Base-by-base conservation (phyloP, 2,113 vertebrate genomes). In the Arvicanthis niloticus region DNA sequence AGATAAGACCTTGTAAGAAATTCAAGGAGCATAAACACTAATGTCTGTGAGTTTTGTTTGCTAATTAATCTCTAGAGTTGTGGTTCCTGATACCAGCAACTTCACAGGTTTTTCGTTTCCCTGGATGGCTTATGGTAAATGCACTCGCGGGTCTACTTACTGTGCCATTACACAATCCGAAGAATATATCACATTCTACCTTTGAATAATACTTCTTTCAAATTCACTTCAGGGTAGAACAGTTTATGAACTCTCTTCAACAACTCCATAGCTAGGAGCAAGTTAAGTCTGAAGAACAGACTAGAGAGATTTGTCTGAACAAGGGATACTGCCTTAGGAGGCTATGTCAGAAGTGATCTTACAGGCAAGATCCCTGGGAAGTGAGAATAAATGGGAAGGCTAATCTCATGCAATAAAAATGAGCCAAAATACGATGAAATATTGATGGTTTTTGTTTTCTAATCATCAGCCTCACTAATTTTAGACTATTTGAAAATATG, bases 251-350 rank as follows among this genome's bases (percentile, higher is more conserved):
- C 56, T 96, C 53, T 93, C 26, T 58, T 45, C 88, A 91, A 87
- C 51, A 86, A 95, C 75, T 65, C 68, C 26, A 70, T 92, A 94
- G 91, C 88, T 92, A 16, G 19, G 8, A 98, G 78, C 78, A 85
- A 96, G 62, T 60, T 67, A 21, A 87, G 22, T 65, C 87, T 93
- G 56, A 91, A 95, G 48, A 84, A 42, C 6, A 93, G 89, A 94
- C 77, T 77, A 94, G 42, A 91, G 62, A 96, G 31, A 93, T 89
- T 87, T 91, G 40, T 76, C 56, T 96, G 87, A 96, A 95, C n/a
- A 88, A 37, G 78, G 75, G 93, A 67, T 85, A 92, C 51, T 67
- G 82, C 90, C 95, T 94, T 76, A 91, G 34, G 88, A 93, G 29
- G 34, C 53, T 48, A 45, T 90, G 84, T 92, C 65, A 85, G 51